phyloP scores from a whole-genome alignment of 2,113 vertebrate species.

The Lipotes vexillifer region DNA sequence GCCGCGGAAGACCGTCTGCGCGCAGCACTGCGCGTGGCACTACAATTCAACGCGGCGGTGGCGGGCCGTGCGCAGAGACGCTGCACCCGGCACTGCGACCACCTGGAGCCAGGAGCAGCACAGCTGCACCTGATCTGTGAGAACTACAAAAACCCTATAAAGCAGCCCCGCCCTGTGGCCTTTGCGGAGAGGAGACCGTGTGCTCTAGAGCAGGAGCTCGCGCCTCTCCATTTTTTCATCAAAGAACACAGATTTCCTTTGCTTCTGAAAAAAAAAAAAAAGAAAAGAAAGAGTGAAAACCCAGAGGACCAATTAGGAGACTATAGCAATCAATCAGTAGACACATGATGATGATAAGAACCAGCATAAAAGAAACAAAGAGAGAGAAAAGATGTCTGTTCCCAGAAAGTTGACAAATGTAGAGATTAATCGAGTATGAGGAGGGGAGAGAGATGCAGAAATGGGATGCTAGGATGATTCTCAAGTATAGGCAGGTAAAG shows the following conservation, averaged over 20 bases:
- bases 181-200: accelerated
- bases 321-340: not conserved
- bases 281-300: not conserved
- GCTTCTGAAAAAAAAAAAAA: not conserved
- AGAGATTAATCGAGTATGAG: not conserved
- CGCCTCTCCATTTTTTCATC: not conserved
- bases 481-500: not conserved
- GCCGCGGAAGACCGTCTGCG: not conserved
- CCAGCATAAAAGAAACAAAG: not conserved
- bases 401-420: not conserved
- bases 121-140: not conserved
- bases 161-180: not conserved
- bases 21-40: not conserved
- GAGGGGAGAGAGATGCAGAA: not conserved
- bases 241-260: not conserved
- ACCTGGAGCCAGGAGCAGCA: accelerated
- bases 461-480: not conserved
- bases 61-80: not conserved
- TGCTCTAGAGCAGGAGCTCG: not conserved
- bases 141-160: not conserved
- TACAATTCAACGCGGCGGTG: not conserved
- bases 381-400: not conserved
- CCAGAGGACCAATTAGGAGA: not conserved
- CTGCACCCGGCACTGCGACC: not conserved
- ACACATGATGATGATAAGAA: not conserved